These are phyloP conservation scores for Bradynema listronoti DNA, from an alignment of 1,140 invertebrate genomes.

Conservation along the genomic window DNA sequence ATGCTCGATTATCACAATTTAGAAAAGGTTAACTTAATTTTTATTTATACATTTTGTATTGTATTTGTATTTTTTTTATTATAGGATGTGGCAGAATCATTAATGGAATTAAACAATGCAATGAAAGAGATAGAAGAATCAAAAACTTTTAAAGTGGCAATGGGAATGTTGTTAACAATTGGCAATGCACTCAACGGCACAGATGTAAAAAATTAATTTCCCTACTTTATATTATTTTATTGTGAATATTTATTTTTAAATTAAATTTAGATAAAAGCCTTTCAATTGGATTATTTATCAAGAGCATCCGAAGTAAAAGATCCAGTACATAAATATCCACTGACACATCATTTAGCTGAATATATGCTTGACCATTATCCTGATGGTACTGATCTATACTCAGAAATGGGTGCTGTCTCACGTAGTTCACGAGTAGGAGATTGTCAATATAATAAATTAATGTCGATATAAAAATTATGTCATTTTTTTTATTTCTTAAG, in stretches of 20 bases:
- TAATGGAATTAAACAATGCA: conserved; percentile 60
- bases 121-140: conserved; percentile 71
- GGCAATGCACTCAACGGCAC: conserved; percentile 94
- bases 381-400: conserved; percentile 85
- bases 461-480: conserved; percentile 4
- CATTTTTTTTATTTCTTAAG: conserved; percentile 59
- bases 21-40: conserved; percentile 66
- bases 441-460: neutral
- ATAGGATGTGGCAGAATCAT: conserved; percentile 89
- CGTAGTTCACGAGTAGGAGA: conserved; percentile 69
- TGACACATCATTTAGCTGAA: conserved; percentile 82
- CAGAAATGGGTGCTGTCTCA: conserved; percentile 85
- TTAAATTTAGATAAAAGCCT: conserved; percentile 75
- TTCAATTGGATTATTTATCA: conserved; percentile 91
- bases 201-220: conserved; percentile 66
- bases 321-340: conserved; percentile 66
- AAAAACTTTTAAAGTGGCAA: conserved; percentile 85
- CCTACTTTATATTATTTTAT: neutral
- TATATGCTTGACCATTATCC: conserved; percentile 94
- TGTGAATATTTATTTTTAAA: conserved; percentile 16
- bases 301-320: conserved; percentile 99
- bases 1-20: conserved; percentile 93
- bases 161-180: conserved; percentile 83
- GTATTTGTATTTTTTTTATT: neutral
- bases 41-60: conserved; percentile 6